Base-by-base conservation (phyloP, 2,888 invertebrate genomes). In the Julus scanicus region DNA sequence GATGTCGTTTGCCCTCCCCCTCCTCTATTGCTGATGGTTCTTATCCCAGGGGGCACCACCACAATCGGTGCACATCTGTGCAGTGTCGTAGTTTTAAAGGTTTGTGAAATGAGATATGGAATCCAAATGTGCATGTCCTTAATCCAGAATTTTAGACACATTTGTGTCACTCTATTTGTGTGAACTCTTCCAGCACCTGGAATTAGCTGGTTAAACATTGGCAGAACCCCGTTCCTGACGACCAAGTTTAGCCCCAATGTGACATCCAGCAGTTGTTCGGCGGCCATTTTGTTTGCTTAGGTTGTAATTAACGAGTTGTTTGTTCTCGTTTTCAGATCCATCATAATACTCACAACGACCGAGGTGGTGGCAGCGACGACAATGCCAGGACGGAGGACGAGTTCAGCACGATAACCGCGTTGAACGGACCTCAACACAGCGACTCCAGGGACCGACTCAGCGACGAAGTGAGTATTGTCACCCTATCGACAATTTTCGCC, bases 391-490 rank as follows among this genome's bases (percentile, higher is more conserved):
- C 89, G 40, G 89, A 89, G 84, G 89, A 89, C 87, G 89, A 89
- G 84, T 44, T 86, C 49, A 83, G 85, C 44, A 57, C 85, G 13
- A 88, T 89, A 71, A 86, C 87, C 85, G 89, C 88, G 44, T 57
- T 89, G 29, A 89, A 89, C 88, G 89, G 89, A 86, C 89, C 89
- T 88, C 89, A 89, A 80, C 88, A 86, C 29, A 89, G 89, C 85
- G 89, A 89, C 86, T 89, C 89, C 88, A 88, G 89, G 87, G 89
- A 89, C 39, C 89, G 89, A 83, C 89, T 89, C 37, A 89, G 89
- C 84, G 89, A 89, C 89, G 89, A 89, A 84, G 89, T 89, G 86
- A 89, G 89, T 89, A 71, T 44, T 44, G 44, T 5, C 44, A 44
- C 44, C 44, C 6, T 3, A 44, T 44, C n/a, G n/a, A n/a, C n/a